These are phyloP conservation scores for Nematolebias whitei DNA, from an alignment of 2,113 vertebrate genomes.

Conservation along the genomic window DNA sequence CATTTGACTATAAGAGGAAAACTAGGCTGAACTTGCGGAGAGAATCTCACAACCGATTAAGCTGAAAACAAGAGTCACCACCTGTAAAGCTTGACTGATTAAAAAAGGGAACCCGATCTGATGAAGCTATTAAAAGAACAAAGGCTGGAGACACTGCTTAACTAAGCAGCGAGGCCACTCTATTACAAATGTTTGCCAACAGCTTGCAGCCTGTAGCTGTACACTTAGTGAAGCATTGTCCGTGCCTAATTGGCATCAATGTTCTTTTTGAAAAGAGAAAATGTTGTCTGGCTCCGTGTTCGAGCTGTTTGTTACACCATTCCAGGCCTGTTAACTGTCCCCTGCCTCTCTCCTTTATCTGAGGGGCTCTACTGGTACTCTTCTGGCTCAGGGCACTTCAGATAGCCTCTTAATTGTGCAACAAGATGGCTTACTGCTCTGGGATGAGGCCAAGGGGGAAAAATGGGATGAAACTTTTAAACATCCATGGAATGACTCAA, in stretches of 20 bases:
- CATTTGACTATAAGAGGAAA: conserved; percentile 3
- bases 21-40: conserved; percentile 2
- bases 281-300: conserved; percentile 31
- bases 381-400: conserved; percentile 37
- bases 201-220: conserved; percentile 36
- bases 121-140: conserved; percentile 74
- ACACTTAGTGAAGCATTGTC: conserved; percentile 37
- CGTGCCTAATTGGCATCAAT: conserved; percentile 47
- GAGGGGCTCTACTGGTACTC: conserved; percentile 26
- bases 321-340: conserved; percentile 29
- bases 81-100: conserved; percentile 58
- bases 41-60: conserved; percentile 34
- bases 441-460: conserved; percentile 11
- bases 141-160: conserved; percentile 35
- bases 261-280: conserved; percentile 26
- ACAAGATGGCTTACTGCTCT: conserved; percentile 60
- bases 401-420: conserved; percentile 34
- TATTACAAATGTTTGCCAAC: conserved; percentile 47
- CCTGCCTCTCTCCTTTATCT: conserved; percentile 25
- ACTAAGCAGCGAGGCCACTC: conserved; percentile 33
- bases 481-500: not conserved
- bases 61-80: conserved; percentile 43
- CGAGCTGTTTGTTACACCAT: conserved; percentile 18
- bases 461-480: conserved; percentile 15
- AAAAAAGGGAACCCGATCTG: conserved; percentile 69